Base-by-base conservation (phyloP, 2,113 vertebrate species). In the Pterocles burchelli region DNA sequence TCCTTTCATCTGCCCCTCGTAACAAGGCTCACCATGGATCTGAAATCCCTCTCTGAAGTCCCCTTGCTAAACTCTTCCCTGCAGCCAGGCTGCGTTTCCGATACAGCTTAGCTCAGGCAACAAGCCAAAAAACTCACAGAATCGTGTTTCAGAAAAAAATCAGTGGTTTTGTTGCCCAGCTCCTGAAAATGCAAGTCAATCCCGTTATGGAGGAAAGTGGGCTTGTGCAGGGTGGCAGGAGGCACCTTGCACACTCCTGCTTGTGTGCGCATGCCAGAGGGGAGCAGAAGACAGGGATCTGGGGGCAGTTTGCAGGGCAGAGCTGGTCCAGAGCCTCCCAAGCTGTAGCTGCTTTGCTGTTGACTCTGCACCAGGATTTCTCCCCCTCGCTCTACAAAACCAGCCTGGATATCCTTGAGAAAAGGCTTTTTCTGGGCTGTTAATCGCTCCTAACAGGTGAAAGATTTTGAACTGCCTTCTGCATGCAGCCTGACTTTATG, bases 231-330 rank as follows among this genome's bases (percentile, higher is more conserved):
- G 11, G 26, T 11, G 38, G 28, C 45, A 55, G 29, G 68, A 22
- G 24, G 9, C 31, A 17, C n/a, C 52, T 51, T 57, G 25, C 48
- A 33, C 4, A 5, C 13, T 15, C 18, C 11, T 26, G 45, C 43
- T 61, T 8, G 1, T 20, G 21, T 62, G n/a, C 3, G 2, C 26
- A 9, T 21, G 12, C 16, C 1, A 10, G 10, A 55, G 41, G n/a
- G 13, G 13, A 71, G 46, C 8, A 11, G 41, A 46, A 66, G 25
- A 10, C 8, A 8, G 33, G 48, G 49, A 13, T 45, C 8, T 22
- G 31, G n/a, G 66, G 51, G 3, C 33, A 52, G 28, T 58, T 78
- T 20, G 33, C 7, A 14, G 19, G 13, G 25, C 33, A 24, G 79
- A 49, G 22, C 25, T 54, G n/a, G 38, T 66, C 57, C 48, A 33